These are phyloP conservation scores for Spinus olivaceus DNA, from an alignment of 2,797 vertebrate genomes.

Conservation along the genomic window DNA sequence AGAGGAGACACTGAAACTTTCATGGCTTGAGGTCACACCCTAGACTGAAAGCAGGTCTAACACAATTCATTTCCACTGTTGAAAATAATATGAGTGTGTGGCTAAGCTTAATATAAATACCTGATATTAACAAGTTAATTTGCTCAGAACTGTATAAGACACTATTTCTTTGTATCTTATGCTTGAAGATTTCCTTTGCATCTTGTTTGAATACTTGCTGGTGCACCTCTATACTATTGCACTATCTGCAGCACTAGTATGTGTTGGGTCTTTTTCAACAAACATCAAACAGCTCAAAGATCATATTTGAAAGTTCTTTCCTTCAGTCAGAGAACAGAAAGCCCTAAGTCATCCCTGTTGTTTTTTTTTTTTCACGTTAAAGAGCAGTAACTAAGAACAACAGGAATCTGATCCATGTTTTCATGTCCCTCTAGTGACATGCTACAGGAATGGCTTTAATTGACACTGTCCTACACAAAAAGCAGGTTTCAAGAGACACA, in stretches of 20 bases:
- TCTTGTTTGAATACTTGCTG: neutral
- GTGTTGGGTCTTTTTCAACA: neutral
- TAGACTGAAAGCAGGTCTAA: neutral
- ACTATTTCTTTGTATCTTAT: neutral
- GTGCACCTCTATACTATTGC: neutral
- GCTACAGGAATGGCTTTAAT: neutral
- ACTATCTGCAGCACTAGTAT: neutral
- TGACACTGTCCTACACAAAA: neutral
- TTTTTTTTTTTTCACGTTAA: neutral
- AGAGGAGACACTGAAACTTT: neutral
- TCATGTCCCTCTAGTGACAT: constrained; percentile 9
- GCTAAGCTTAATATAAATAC: neutral
- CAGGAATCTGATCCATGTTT: neutral
- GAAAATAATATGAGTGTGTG: neutral
- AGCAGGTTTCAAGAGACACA: neutral
- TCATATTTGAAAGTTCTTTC: neutral
- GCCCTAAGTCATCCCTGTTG: neutral
- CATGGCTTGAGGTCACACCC: neutral
- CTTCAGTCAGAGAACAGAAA: neutral
- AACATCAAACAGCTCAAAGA: neutral
- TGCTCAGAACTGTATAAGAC: neutral
- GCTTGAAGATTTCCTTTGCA: neutral
- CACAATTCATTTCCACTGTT: neutral
- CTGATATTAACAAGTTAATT: neutral
- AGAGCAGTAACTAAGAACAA: constrained; percentile 17